A percentile compares a stretch with the other conserved stretches of the same genome.
phyloP scores from a whole-genome alignment of 2,888 invertebrate species.

The Baccha elongata region DNA sequence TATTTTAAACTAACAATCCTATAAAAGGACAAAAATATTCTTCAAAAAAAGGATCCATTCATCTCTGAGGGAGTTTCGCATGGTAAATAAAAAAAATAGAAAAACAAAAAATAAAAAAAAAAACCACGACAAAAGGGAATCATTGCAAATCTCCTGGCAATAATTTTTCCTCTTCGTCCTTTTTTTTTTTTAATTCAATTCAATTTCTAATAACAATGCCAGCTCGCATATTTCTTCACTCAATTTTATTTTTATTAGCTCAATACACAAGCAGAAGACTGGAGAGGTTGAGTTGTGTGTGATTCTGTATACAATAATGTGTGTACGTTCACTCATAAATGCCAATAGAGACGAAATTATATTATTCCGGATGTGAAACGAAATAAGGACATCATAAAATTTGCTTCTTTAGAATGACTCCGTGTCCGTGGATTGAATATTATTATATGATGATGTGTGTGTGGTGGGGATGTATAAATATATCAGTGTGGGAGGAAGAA shows the following conservation, averaged over 20 bases:
- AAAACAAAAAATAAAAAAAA: slow-evolving; percentile 46
- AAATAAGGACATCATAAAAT: slow-evolving; percentile 73
- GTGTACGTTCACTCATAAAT: slow-evolving; percentile 46
- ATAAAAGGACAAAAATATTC: slow-evolving; percentile 34
- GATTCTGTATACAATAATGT: not conserved
- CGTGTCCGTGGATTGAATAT: slow-evolving; percentile 63
- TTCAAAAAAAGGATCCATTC: slow-evolving; percentile 32
- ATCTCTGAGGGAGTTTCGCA: not conserved
- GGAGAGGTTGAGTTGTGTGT: not conserved
- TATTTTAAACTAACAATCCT: slow-evolving; percentile 61
- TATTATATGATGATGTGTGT: slow-evolving; percentile 44
- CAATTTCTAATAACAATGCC: slow-evolving; percentile 72
- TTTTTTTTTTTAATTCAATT: slow-evolving; percentile 60
- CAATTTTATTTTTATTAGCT: slow-evolving; percentile 72
- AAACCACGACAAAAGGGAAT: slow-evolving; percentile 58
- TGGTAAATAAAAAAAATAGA: slow-evolving; percentile 15
- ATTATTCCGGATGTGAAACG: slow-evolving; percentile 72
- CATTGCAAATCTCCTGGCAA: slow-evolving; percentile 57
- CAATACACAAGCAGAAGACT: slow-evolving; percentile 21
- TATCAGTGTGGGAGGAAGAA: slow-evolving; percentile 12
- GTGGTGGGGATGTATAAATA: not conserved
- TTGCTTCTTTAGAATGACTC: slow-evolving; percentile 61
- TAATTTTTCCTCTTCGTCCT: slow-evolving; percentile 36
- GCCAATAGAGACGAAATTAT: slow-evolving; percentile 70
- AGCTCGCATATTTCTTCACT: slow-evolving; percentile 69